phyloP scores from a whole-genome alignment of 1,140 invertebrate genomes.

The Zelostemma sp. region DNA sequence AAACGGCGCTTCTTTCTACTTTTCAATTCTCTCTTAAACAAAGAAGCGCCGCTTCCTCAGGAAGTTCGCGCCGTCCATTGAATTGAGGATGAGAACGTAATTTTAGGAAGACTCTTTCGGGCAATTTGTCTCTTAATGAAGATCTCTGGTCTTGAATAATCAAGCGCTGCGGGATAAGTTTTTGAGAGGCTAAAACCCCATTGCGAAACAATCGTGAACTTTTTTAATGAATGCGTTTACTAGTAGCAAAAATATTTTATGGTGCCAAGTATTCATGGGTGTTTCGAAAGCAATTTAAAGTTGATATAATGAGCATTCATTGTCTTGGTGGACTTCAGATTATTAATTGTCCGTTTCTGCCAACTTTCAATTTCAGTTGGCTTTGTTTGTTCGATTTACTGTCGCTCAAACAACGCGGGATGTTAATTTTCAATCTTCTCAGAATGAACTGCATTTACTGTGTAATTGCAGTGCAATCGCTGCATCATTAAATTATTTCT shows the following conservation, averaged over 20 bases:
- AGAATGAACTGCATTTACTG: background rate
- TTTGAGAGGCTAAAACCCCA: background rate
- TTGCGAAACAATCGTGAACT: background rate
- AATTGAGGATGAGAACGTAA: background rate
- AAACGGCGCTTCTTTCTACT: background rate
- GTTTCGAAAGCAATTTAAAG: constrained; percentile 6
- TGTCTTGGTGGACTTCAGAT: constrained; percentile 2
- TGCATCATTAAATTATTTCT: too few relatives aligned
- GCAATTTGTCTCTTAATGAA: background rate
- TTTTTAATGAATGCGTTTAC: background rate
- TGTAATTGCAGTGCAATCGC: background rate
- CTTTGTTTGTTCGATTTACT: background rate
- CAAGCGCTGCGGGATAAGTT: background rate
- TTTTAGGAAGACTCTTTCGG: background rate
- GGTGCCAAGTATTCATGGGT: background rate
- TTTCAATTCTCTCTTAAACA: background rate
- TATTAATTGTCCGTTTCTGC: constrained; percentile 11
- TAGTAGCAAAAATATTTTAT: constrained; percentile 4
- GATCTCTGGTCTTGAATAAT: background rate
- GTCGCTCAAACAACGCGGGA: background rate
- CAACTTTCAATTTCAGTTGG: background rate
- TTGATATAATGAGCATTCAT: background rate
- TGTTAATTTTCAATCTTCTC: constrained; percentile 2
- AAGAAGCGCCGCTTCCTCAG: background rate
- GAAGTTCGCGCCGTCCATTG: background rate